Evolutionary conservation across 2,113 vertebrate species (phyloP).

Genomic region (Osmerus mordax): DNA sequence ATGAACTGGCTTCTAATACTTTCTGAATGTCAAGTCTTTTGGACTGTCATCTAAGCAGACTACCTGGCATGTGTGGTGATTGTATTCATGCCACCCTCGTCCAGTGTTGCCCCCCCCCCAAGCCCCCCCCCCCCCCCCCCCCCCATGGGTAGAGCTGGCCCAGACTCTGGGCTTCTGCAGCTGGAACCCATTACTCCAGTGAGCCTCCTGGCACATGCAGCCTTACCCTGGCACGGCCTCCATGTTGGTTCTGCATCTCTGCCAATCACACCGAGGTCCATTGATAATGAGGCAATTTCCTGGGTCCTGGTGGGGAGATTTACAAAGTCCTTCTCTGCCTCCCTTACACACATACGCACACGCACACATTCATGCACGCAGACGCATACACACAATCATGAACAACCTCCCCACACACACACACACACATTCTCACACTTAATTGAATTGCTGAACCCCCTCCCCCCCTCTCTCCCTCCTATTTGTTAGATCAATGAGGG

Average conservation of each 20-base stretch:
- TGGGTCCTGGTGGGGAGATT: slow-evolving; percentile 29
- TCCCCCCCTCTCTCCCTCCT: neutral
- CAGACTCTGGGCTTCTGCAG: slow-evolving; percentile 13
- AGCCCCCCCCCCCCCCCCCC: neutral
- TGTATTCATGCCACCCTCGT: neutral
- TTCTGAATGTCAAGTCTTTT: no score
- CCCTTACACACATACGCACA: slow-evolving; percentile 20
- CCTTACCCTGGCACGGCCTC: slow-evolving; percentile 15
- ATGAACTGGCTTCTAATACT: no score
- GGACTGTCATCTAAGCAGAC: no score
- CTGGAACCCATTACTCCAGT: slow-evolving; percentile 22
- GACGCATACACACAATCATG: neutral
- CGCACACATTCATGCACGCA: slow-evolving; percentile 8
- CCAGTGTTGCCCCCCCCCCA: neutral
- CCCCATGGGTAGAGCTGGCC: neutral
- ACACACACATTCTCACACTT: neutral
- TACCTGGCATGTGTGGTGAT: no score
- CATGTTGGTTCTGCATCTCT: slow-evolving; percentile 16
- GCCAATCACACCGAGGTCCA: slow-evolving; percentile 29
- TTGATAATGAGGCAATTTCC: slow-evolving; percentile 40
- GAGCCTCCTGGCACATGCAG: slow-evolving; percentile 21
- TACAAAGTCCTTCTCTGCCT: slow-evolving; percentile 25
- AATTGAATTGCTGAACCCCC: neutral
- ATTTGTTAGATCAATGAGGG: slow-evolving; percentile 4
- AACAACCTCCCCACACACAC: slow-evolving; percentile 1